Base-by-base conservation (phyloP, 2,113 vertebrate genomes). In the Cercopithecus mona region DNA sequence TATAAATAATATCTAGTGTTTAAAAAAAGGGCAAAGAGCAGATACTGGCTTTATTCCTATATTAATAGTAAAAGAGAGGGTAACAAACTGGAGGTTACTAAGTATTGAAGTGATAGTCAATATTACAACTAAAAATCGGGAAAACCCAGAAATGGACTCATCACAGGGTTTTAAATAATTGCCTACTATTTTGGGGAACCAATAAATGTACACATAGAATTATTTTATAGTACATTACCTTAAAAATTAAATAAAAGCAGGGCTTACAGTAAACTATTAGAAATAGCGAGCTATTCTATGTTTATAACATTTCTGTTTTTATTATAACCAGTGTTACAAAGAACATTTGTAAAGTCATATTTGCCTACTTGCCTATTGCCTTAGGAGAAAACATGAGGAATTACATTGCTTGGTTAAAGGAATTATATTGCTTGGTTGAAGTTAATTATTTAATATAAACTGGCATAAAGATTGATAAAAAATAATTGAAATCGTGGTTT, bases 401-500 rank as follows among this genome's bases (percentile, higher is more conserved):
- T 52, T 82, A 40, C 12, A 90, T 7, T 73, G 14, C 6, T 50
- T 84, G 9, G 40, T 75, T 83, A 61, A 95, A 93, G 10, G n/a
- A 92, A 88, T 82, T 84, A 20, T 5, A 80, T 8, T 85, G 12
- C 14, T 68, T 78, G 10, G 22, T 82, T 88, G 43, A 96, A 95
- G 45, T 78, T 43, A 90, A 94, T 68, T 66, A 79, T 66, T 85
- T 90, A 94, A 86, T 64, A 83, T 70, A 84, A 93, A 61, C 20
- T 85, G 32, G 32, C 25, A 83, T 79, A 90, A 79, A 90, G 35
- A 92, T 25, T 84, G 73, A 20, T 16, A 43, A 80, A 84, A 96
- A 92, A 88, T 48, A 88, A 38, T 72, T 57, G 10, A 94, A 89
- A 83, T 43, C 2, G 38, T 3, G 8, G 40, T 52, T 85, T 95